Base-by-base conservation (phyloP, 2,113 vertebrate genomes). In the Andinoacara biseriatus region DNA sequence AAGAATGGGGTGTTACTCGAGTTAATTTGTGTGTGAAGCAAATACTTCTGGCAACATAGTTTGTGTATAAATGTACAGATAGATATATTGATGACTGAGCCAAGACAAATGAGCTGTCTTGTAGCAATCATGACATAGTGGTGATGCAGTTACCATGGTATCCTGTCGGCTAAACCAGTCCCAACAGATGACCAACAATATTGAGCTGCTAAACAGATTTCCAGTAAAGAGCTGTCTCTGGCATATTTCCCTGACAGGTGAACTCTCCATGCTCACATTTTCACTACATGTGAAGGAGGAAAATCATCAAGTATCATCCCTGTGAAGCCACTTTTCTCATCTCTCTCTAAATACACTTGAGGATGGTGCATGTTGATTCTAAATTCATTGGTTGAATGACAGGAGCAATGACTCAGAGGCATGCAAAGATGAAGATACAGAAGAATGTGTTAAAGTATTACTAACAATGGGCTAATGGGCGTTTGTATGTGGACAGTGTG, bases 101-200 rank as follows among this genome's bases (percentile, higher is more conserved):
- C 15, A 43, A 62, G 62, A 58, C 10, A 13, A 29, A 58, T 10
- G 31, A 20, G 20, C 38, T 26, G 24, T 57, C 59, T 31, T 56
- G 56, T 49, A 2, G 83, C 74, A 5, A 60, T 58, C 46, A 59
- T 69, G 5, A 26, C 17, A 10, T 10, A 17, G 77, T 4, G 40
- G 33, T 59, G 81, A 86, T 83, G 83, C 7, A 56, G 77, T 86
- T 86, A 14, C 86, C 81, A 76, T 83, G 85, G 87, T 31, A 86
- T n/a, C 78, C 52, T 3, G n/a, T 77, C 54, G 46, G 77, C 72
- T 62, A 79, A 82, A 82, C 78, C 74, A 75, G 72, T 69, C 74
- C 18, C 67, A 85, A 59, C 72, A 82, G 82, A 35, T 74, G 81
- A 87, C 74, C 83, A 10, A 78, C 83, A 54, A 65, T 3, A 5